Percentiles rank a stretch among this genome's conserved stretches.
Evolutionary conservation across 2,797 vertebrate genomes (phyloP).

Genomic region (Sarcoramphus papa): DNA sequence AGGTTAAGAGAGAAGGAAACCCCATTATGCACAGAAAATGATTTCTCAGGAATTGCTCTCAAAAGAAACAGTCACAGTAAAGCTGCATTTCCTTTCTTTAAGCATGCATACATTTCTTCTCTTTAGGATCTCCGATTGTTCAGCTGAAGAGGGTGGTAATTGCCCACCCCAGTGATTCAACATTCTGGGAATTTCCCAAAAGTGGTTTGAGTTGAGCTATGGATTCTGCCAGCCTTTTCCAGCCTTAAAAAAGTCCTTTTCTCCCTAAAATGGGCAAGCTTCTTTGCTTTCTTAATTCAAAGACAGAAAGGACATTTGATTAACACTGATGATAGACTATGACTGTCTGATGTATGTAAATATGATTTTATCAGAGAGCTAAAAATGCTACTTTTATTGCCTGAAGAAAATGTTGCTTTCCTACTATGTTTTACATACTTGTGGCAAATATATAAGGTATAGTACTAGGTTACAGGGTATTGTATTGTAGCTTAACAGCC

Average conservation of each 20-base stretch:
- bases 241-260: background rate
- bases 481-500: background rate
- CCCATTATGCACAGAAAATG: background rate
- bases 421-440: background rate
- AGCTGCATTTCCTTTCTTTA: conserved; percentile 1
- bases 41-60: conserved; percentile 11
- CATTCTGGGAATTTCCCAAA: background rate
- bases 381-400: background rate
- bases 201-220: background rate
- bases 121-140: background rate
- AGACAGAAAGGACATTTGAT: background rate
- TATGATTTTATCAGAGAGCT: background rate
- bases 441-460: background rate
- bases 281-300: background rate
- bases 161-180: conserved; percentile 21
- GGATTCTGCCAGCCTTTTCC: conserved; percentile 9
- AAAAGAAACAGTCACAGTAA: background rate
- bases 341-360: background rate
- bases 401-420: background rate
- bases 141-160: background rate
- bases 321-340: background rate
- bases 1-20: conserved; percentile 1
- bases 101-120: background rate
- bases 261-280: conserved; percentile 3
- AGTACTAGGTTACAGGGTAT: background rate